Conservation (phyloP, 2,888 invertebrate species). For the Xestia xanthographa region DNA sequence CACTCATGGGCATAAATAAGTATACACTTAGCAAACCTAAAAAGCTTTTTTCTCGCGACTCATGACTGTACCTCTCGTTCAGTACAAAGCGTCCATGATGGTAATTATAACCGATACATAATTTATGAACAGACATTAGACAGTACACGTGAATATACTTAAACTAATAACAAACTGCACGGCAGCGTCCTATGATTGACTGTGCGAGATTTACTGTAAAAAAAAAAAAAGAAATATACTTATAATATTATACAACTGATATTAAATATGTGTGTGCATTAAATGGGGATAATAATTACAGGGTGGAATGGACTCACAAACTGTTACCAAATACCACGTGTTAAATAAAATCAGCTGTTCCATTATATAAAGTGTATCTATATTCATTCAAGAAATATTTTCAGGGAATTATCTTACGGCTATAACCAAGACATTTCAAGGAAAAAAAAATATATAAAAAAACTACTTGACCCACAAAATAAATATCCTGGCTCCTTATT, state of each 20-base stretch:
- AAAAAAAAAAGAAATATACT: slow-evolving; percentile 42
- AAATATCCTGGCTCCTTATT: too few relatives aligned
- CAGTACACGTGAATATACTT: slow-evolving; percentile 42
- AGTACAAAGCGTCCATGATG: background rate
- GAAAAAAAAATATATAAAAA: too few relatives aligned
- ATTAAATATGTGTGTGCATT: background rate
- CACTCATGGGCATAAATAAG: slow-evolving; percentile 1
- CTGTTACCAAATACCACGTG: background rate
- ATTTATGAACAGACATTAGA: slow-evolving; percentile 20
- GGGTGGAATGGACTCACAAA: too few relatives aligned
- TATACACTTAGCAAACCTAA: background rate
- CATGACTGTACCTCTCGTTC: background rate
- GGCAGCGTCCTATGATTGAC: slow-evolving; percentile 45
- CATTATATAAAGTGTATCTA: background rate
- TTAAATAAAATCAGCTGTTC: background rate
- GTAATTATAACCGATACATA: slow-evolving; percentile 13
- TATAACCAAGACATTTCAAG: too few relatives aligned
- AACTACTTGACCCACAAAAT: too few relatives aligned
- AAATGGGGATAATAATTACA: background rate
- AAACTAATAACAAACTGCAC: slow-evolving; percentile 45
- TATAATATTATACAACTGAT: slow-evolving; percentile 6
- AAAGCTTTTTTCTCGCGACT: background rate
- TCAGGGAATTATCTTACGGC: too few relatives aligned
- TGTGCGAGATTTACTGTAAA: slow-evolving; percentile 53
- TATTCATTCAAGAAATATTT: too few relatives aligned